A percentile compares a stretch with the other conserved stretches of the same genome.
phyloP scores from a whole-genome alignment of 2,888 invertebrate genomes.

The Tenodera sinensis region DNA sequence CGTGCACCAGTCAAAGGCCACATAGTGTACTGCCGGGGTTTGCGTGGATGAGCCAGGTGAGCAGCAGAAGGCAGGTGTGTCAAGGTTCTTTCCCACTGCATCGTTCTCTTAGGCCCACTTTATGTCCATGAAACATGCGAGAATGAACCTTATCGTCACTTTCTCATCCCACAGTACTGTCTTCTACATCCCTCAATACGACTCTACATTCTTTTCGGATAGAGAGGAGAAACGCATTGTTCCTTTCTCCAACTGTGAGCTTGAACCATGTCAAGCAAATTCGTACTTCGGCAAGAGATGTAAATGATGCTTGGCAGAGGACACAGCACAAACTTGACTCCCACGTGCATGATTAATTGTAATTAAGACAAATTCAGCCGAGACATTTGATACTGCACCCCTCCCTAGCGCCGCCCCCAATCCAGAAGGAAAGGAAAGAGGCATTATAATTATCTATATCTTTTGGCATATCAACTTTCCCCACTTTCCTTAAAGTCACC shows the following conservation, averaged over 20 bases:
- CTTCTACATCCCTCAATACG: background rate
- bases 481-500: too few relatives aligned
- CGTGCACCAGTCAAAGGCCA: background rate
- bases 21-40: background rate
- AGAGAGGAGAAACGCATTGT: background rate
- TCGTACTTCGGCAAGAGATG: too few relatives aligned
- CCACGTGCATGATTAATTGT: too few relatives aligned
- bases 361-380: too few relatives aligned
- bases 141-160: background rate
- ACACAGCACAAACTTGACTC: too few relatives aligned
- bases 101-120: background rate
- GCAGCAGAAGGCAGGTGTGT: constrained; percentile 20
- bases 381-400: too few relatives aligned
- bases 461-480: too few relatives aligned
- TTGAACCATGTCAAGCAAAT: background rate
- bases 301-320: too few relatives aligned
- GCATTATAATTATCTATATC: too few relatives aligned
- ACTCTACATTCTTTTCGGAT: background rate
- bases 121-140: background rate
- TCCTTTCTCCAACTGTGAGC: background rate
- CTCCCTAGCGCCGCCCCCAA: too few relatives aligned
- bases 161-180: background rate
- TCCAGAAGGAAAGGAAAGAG: too few relatives aligned
- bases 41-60: background rate
- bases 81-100: constrained; percentile 17